Conservation (phyloP, 2,888 invertebrate species). For the Epinotia brunnichana region DNA sequence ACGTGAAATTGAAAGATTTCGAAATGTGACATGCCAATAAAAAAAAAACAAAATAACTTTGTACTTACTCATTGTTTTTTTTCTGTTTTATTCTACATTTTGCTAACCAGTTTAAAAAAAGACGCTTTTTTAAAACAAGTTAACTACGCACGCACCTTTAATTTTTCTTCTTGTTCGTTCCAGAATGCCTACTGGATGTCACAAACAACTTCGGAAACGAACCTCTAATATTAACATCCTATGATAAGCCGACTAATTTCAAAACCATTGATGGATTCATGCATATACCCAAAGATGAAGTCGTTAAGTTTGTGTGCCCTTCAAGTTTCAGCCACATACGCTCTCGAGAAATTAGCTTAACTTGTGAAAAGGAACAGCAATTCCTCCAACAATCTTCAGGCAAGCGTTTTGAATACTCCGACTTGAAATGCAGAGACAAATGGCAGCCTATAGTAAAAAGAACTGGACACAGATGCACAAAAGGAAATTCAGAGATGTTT, state of each 20-base stretch:
- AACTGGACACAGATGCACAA: slow-evolving; percentile 50
- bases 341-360: slow-evolving; percentile 45
- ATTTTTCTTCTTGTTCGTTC: slow-evolving; percentile 9
- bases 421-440: slow-evolving; percentile 57
- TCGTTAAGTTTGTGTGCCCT: slow-evolving; percentile 56
- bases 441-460: slow-evolving; percentile 46
- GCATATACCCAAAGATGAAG: slow-evolving; percentile 50
- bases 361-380: slow-evolving; percentile 52
- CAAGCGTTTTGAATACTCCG: slow-evolving; percentile 49
- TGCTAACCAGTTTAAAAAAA: no score
- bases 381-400: slow-evolving; percentile 49
- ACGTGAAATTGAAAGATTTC: no score
- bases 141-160: not conserved
- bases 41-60: no score
- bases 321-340: slow-evolving; percentile 49
- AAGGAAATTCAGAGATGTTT: slow-evolving; percentile 51
- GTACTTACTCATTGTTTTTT: no score
- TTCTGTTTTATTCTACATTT: no score
- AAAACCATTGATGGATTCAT: slow-evolving; percentile 49
- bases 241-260: slow-evolving; percentile 47
- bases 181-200: slow-evolving; percentile 62
- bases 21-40: no score
- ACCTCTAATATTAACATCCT: slow-evolving; percentile 52
- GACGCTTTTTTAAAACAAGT: no score
- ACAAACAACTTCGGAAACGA: slow-evolving; percentile 49